phyloP scores from a whole-genome alignment of 2,113 vertebrate genomes.

The Oriolus oriolus region DNA sequence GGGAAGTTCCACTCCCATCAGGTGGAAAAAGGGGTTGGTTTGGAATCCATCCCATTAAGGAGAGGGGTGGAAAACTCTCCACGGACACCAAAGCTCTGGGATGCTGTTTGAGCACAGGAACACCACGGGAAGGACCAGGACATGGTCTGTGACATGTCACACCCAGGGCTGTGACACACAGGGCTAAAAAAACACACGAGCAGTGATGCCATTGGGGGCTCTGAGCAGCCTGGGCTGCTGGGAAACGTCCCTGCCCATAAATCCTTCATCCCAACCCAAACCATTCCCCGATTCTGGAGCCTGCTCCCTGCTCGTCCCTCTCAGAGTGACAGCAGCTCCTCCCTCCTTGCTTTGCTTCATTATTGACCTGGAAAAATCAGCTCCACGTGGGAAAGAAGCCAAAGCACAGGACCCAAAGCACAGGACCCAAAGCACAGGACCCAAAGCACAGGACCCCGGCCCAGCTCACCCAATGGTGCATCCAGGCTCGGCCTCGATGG shows the following conservation, averaged over 20 bases:
- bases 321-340: not conserved
- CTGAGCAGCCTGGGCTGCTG: not conserved
- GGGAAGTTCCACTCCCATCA: not conserved
- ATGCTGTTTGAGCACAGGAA: not conserved
- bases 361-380: not conserved
- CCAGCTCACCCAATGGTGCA: conserved; percentile 91
- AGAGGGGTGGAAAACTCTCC: not conserved
- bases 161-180: not conserved
- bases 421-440: not conserved
- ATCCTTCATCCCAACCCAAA: not conserved
- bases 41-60: rapidly evolving
- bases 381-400: not conserved
- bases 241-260: not conserved
- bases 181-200: not conserved
- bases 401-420: not conserved
- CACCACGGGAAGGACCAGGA: not conserved
- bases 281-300: not conserved
- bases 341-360: not conserved
- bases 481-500: conserved; percentile 87
- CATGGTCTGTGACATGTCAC: not conserved
- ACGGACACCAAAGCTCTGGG: not conserved
- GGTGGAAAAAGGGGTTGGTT: not conserved
- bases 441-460: not conserved
- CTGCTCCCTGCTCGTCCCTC: not conserved
- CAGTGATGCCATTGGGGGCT: not conserved